Evolutionary conservation across 2,888 invertebrate genomes (phyloP), one percentile per base, ranked within the genome.

Genomic region (Druceiella hillmani): DNA sequence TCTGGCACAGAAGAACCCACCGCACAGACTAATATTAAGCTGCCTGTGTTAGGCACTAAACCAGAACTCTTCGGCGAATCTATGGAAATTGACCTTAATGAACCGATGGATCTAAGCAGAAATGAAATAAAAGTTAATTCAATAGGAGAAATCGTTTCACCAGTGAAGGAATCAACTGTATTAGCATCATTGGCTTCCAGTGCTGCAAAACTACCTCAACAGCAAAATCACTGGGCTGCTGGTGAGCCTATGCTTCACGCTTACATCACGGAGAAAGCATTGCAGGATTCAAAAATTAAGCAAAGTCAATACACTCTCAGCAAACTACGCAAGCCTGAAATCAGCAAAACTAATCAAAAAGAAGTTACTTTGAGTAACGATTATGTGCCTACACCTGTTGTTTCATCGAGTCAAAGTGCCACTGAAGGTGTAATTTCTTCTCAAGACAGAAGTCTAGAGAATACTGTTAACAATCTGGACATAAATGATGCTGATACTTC

Each of bases 201-300:
- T 33, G 76, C 79, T 44, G 78, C 79, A 38, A 71, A 77, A 50
- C 58, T 78, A 37, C 78, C 79, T 4, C 68, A 74, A 42, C 71
- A 74, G 43, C 72, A 69, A 16, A 62, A 63, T 41, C 75, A 76
- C 41, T 77, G 77, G 66, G 50, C 67, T 12, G 67, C 71, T 38
- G 78, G 81, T 22, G 80, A 80, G 46, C 76, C 78, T 4, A 76
- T 83, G 72, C 61, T 84, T 35, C 83, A 83, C 47, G 81, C 80
- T 1, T 85, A 85, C 58, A 69, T 84, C 33, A 83, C 82, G 2
- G 84, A 84, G 54, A 71, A 81, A 53, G 82, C 84, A 10, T 63
- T 84, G 32, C 74, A 79, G 54, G 81, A 83, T 55, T 75, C 79
- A 24, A 79, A 78, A 59, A 80, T 83, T 41, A 85, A 84, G 57